Conservation (phyloP, 2,797 vertebrate species). For the Tympanoctomys barrerae region DNA sequence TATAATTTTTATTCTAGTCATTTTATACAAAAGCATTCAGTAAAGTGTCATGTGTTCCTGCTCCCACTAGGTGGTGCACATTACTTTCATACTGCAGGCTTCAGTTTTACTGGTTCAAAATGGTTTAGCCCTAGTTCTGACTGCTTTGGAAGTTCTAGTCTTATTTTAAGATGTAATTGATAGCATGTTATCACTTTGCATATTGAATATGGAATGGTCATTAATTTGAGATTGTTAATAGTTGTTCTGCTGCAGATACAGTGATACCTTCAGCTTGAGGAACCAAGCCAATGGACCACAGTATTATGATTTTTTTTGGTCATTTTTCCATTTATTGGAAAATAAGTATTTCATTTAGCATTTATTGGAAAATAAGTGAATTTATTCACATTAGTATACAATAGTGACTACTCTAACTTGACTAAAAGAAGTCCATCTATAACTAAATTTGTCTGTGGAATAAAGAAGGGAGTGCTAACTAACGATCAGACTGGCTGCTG, state of each 20-base stretch:
- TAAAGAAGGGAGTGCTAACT: neutral
- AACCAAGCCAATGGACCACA: neutral
- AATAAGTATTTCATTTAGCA: conserved; percentile 53
- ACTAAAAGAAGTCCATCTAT: conserved; percentile 14
- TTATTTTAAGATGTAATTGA: conserved; percentile 49
- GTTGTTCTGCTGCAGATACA: conserved; percentile 41
- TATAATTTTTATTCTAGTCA: conserved; percentile 30
- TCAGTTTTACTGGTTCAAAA: conserved; percentile 17
- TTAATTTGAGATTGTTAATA: neutral
- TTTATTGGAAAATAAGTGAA: conserved; percentile 62
- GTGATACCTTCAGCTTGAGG: conserved; percentile 27
- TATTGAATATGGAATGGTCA: conserved; percentile 7
- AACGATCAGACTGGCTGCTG: neutral
- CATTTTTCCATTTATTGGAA: conserved; percentile 61
- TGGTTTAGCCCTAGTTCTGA: conserved; percentile 48
- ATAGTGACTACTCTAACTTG: conserved; percentile 16
- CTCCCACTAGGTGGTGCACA: conserved; percentile 78
- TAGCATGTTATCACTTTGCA: conserved; percentile 23
- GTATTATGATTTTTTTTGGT: conserved; percentile 56
- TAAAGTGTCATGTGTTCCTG: conserved; percentile 68
- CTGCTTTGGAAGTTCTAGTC: conserved; percentile 9
- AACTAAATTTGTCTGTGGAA: conserved; percentile 29
- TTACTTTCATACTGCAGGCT: neutral
- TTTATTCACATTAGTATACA: conserved; percentile 51
- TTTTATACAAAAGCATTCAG: conserved; percentile 59